A percentile compares a stretch with the other conserved stretches of the same genome.
phyloP scores from a whole-genome alignment of 2,113 vertebrate species.

The cattle (Bos taurus) region DNA sequence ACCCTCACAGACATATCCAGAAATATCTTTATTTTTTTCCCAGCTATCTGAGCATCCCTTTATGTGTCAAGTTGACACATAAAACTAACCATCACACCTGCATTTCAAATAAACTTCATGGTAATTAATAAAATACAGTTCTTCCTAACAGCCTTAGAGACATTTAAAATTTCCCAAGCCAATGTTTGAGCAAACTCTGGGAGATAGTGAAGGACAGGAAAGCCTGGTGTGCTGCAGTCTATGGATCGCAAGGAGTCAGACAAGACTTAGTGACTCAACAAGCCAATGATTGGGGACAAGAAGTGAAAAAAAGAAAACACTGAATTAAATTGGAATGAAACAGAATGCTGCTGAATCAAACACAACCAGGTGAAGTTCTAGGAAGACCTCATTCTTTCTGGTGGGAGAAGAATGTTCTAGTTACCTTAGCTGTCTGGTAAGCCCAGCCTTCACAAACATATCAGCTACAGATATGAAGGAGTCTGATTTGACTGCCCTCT shows the following conservation, averaged over 20 bases:
- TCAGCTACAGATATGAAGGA: fast-evolving
- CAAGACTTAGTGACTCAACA: neutral
- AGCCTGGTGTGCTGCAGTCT: neutral
- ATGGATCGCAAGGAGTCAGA: neutral
- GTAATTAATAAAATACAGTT: neutral
- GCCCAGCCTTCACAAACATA: neutral
- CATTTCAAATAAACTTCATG: neutral
- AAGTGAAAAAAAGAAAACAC: neutral
- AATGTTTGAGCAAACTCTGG: neutral
- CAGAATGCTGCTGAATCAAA: neutral
- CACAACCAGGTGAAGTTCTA: neutral
- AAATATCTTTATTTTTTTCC: neutral
- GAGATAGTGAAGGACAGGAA: neutral
- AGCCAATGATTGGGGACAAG: neutral
- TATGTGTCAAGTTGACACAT: neutral
- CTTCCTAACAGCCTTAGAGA: neutral
- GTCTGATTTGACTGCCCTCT: neutral
- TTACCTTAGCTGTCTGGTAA: neutral
- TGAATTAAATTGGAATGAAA: neutral
- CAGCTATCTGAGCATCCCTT: neutral
- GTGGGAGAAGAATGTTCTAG: neutral
- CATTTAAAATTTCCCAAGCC: neutral
- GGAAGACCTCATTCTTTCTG: neutral
- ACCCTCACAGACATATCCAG: neutral
- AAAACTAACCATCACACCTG: neutral